These are phyloP conservation scores for Leuctra nigra DNA, from an alignment of 2,888 invertebrate genomes.

Conservation along the genomic window DNA sequence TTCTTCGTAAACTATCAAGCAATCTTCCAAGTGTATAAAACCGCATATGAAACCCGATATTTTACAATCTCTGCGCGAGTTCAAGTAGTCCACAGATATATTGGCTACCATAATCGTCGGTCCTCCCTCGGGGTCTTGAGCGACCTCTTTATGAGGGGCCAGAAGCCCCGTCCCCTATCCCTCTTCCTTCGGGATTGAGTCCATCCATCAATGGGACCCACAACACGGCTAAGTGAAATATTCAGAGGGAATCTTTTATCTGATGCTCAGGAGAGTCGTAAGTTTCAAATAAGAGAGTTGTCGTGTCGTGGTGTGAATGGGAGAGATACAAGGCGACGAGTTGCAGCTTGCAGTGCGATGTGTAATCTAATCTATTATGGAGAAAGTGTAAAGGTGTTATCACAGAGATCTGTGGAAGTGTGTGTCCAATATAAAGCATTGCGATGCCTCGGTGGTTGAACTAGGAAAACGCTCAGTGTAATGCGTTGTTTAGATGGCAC, in stretches of 20 bases:
- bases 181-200: neutral
- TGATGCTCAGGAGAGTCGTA: constrained; percentile 8
- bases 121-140: neutral
- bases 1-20: constrained; percentile 1
- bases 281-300: constrained; percentile 5
- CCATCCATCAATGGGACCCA: constrained; percentile 16
- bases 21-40: constrained; percentile 6
- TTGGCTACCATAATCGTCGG: constrained; percentile 11
- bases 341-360: neutral
- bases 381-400: no score
- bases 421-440: no score
- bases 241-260: constrained; percentile 13
- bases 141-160: constrained; percentile 8
- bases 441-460: no score
- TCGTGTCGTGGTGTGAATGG: neutral
- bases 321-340: neutral
- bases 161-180: neutral
- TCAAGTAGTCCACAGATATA: constrained; percentile 12
- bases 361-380: no score
- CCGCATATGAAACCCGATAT: constrained; percentile 16
- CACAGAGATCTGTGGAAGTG: no score
- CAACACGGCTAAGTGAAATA: constrained; percentile 18
- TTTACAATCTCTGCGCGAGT: constrained; percentile 9
- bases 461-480: no score
- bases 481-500: no score